These are phyloP conservation scores for Apostichopus parvimensis DNA, from an alignment of 35 echinoderm and acorn worm species.

Conservation along the genomic window DNA sequence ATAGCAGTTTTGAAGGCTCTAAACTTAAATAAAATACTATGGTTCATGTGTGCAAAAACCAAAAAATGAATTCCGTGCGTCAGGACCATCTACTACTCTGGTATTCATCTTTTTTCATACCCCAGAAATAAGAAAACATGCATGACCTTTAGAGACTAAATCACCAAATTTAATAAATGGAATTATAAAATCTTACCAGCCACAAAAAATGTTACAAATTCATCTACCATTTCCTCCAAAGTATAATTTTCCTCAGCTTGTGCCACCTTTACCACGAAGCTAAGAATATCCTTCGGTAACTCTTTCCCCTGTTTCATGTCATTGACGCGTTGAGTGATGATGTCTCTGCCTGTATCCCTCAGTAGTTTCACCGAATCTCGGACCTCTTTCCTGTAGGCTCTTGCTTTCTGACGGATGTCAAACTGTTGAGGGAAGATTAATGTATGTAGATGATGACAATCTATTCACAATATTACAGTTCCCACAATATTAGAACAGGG, in stretches of 20 bases:
- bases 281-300: slow-evolving; percentile 55
- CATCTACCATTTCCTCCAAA: slow-evolving; percentile 67
- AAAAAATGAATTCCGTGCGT: too few species aligned
- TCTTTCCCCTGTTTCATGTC: slow-evolving; percentile 46
- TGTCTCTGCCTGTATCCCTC: slow-evolving; percentile 46
- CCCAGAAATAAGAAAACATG: too few species aligned
- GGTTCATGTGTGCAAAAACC: too few species aligned
- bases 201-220: slow-evolving; percentile 74
- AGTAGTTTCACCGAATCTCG: slow-evolving; percentile 26
- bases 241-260: slow-evolving; percentile 42
- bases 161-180: not conserved
- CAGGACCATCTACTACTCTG: too few species aligned
- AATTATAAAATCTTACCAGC: slow-evolving; percentile 42
- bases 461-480: too few species aligned
- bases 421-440: not conserved
- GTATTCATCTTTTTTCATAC: too few species aligned
- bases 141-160: too few species aligned
- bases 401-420: not conserved
- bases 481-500: too few species aligned
- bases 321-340: slow-evolving; percentile 38
- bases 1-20: too few species aligned
- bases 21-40: too few species aligned
- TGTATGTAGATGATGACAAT: too few species aligned
- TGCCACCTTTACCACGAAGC: slow-evolving; percentile 56
- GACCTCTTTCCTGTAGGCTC: slow-evolving; percentile 48